Evolutionary conservation across 2,113 vertebrate species (phyloP), one percentile per base, ranked within the genome.

Genomic region (Mystacornis crossleyi): DNA sequence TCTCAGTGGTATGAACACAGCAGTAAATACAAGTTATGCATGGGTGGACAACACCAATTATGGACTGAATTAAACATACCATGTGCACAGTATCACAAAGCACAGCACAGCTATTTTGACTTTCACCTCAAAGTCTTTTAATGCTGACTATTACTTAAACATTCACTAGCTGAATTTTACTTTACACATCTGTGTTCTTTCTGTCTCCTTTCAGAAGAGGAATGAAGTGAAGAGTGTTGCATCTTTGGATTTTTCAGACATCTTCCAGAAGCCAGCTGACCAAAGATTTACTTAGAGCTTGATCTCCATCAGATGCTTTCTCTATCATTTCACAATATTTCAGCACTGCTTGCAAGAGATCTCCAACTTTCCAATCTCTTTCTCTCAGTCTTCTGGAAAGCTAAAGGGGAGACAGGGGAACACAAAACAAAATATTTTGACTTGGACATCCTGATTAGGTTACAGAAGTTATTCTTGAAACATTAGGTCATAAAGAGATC

Each of bases 191-290:
- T 89, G 54, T 69, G 54, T 86, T 95, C 78, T 58, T 95, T 71
- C 62, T 45, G 31, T 51, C 40, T 85, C 60, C 88, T 90, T 95
- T 88, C 78, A 88, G 93, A 97, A 95, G 95, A 88, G 84, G 87
- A 96, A 93, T 93, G 95, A 93, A 93, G 80, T 19, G 85, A 54
- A 96, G 81, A 81, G 53, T 23, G 65, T 45, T 62, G 42, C 33
- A 77, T 82, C 61, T 91, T 87, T 90, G 89, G 78, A 78, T 81
- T 67, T 69, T 88, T 98, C 99, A 99, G 71, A 98, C 48, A 21
- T 98, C 98, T 90, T 99, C 99, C 95, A 99, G 97, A 83, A 99
- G 98, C 99, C 99, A 99, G 34, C 97, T 94, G 75, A 99, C 99
- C 38, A 99, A 98, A 28, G 99, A 96, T 89, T 95, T 95, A 87